These are phyloP conservation scores for Phyllopteryx taeniolatus DNA, from an alignment of 2,113 vertebrate species.

Conservation along the genomic window DNA sequence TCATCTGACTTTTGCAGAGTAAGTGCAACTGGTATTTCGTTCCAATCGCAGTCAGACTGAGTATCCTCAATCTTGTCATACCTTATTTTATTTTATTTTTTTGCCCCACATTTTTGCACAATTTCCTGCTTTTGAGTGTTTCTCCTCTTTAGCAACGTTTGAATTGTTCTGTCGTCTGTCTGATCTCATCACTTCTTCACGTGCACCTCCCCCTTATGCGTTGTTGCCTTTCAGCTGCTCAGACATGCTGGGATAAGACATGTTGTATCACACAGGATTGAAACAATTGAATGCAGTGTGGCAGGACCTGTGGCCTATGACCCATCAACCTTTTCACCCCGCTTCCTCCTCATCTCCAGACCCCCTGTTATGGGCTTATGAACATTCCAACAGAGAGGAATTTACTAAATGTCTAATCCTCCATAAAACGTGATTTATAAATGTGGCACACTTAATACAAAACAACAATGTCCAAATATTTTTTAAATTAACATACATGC, in stretches of 20 bases:
- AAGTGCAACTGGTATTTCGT: neutral
- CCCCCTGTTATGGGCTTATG: conserved; percentile 9
- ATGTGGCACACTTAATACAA: neutral
- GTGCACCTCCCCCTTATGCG: conserved; percentile 5
- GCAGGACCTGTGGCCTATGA: conserved; percentile 30
- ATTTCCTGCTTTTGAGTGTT: neutral
- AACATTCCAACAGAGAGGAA: conserved; percentile 46
- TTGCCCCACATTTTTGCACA: neutral
- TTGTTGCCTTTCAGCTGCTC: conserved; percentile 28
- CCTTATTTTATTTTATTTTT: neutral
- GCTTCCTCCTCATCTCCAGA: neutral
- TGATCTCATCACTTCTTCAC: neutral
- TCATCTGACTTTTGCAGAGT: neutral
- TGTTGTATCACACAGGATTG: conserved; percentile 35
- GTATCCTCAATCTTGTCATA: neutral
- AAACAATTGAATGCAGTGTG: conserved; percentile 12
- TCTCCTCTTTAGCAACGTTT: neutral
- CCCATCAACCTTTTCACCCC: conserved; percentile 21
- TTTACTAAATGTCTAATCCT: conserved; percentile 22
- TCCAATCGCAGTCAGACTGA: neutral
- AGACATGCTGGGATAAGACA: conserved; percentile 39
- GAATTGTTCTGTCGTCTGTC: neutral
- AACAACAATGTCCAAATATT: neutral
- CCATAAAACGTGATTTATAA: neutral
- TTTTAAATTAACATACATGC: neutral